Percentiles rank a stretch among this genome's conserved stretches.
These are phyloP conservation scores for Agrypnus murinus DNA, from an alignment of 2,888 invertebrate genomes.

Conservation along the genomic window DNA sequence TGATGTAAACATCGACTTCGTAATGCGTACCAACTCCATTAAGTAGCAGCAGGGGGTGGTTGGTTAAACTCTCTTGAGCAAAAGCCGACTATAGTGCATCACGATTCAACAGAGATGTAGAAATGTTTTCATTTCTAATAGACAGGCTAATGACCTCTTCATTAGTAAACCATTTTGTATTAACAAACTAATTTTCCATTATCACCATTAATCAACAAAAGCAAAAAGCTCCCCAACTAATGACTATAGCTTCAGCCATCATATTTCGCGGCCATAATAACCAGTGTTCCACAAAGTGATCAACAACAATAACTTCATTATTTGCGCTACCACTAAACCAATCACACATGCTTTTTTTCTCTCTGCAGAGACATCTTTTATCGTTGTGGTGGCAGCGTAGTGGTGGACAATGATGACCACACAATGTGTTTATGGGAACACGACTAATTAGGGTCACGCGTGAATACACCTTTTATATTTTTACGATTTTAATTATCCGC, in stretches of 20 bases:
- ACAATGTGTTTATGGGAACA: conserved; percentile 57
- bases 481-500: conserved; percentile 37
- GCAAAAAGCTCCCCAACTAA: too few relatives aligned
- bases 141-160: conserved; percentile 39
- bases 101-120: conserved; percentile 39
- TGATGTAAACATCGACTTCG: conserved; percentile 46
- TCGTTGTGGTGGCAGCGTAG: too few relatives aligned
- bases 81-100: conserved; percentile 50
- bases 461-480: conserved; percentile 55
- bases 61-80: conserved; percentile 59
- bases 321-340: conserved; percentile 62
- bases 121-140: conserved; percentile 35
- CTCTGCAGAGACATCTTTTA: conserved; percentile 53
- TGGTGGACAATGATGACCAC: conserved; percentile 62
- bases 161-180: conserved; percentile 20
- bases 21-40: conserved; percentile 61
- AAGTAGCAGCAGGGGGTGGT: conserved; percentile 63
- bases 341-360: conserved; percentile 55
- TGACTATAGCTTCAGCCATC: too few relatives aligned
- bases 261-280: conserved; percentile 45
- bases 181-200: conserved; percentile 4
- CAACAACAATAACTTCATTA: conserved; percentile 63
- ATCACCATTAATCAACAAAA: neutral
- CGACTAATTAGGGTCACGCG: conserved; percentile 62
- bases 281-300: conserved; percentile 61